Evolutionary conservation across 2,797 vertebrate genomes (phyloP).

Genomic region (Clarias fuscus): DNA sequence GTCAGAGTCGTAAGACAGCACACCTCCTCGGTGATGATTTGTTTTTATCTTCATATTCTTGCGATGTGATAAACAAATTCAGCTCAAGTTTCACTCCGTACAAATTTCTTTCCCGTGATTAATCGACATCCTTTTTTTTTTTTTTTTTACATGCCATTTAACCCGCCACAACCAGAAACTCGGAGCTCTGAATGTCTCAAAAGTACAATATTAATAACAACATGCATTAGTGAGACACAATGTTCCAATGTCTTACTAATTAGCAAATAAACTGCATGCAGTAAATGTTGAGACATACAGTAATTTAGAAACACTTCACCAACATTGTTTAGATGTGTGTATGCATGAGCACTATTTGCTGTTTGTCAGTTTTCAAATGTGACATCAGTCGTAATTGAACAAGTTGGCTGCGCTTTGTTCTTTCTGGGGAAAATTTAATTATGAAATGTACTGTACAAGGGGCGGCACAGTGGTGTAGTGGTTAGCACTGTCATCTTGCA

Average conservation of each 20-base stretch:
- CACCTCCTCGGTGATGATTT: neutral
- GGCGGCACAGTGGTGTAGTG: too few relatives aligned
- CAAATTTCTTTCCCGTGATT: neutral
- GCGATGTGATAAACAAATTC: neutral
- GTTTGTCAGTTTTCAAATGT: neutral
- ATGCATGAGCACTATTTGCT: too few relatives aligned
- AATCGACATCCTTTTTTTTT: neutral
- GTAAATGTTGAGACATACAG: neutral
- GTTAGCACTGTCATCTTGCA: too few relatives aligned
- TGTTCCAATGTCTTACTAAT: constrained; percentile 2
- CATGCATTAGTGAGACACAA: constrained; percentile 1
- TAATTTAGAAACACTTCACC: neutral
- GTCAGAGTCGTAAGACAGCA: neutral
- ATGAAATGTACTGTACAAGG: too few relatives aligned
- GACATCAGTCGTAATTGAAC: neutral
- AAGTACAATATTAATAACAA: neutral
- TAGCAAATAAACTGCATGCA: neutral
- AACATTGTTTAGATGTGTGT: neutral
- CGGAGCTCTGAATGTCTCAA: neutral
- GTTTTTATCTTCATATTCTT: neutral
- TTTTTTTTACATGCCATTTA: neutral
- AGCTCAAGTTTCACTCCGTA: neutral
- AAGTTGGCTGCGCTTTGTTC: neutral
- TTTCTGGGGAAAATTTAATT: neutral
- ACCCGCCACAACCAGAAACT: neutral